Evolutionary conservation across 1,140 invertebrate species (phyloP).

Genomic region (Cephus cinctus): DNA sequence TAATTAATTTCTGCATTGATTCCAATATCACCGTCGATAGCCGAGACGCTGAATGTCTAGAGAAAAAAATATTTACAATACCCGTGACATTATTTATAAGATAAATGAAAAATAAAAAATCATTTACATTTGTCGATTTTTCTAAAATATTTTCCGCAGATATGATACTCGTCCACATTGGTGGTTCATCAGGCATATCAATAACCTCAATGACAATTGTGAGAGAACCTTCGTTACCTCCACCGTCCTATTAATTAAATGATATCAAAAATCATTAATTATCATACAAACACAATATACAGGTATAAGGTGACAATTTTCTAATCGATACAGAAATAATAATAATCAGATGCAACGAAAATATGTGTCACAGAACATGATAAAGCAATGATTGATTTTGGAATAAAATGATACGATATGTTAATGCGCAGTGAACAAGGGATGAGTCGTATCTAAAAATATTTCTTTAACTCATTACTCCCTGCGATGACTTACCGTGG

Average conservation of each 20-base stretch:
- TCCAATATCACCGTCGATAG: conserved; percentile 60
- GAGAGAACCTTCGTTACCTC: conserved; percentile 47
- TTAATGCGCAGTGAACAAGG: too few species aligned
- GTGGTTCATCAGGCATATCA: conserved; percentile 55
- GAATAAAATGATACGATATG: too few species aligned
- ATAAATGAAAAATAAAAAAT: neutral
- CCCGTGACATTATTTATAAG: neutral
- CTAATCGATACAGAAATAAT: neutral
- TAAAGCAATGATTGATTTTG: too few species aligned
- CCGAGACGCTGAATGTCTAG: conserved; percentile 44
- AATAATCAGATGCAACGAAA: neutral
- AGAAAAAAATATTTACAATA: conserved; percentile 11
- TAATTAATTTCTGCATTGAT: conserved; percentile 57
- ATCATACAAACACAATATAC: neutral
- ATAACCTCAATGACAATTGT: conserved; percentile 55
- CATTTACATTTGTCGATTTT: conserved; percentile 41
- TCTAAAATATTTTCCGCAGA: conserved; percentile 56
- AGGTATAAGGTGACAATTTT: neutral
- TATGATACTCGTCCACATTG: conserved; percentile 56
- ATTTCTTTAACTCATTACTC: too few species aligned
- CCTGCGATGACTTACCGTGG: conserved; percentile 18
- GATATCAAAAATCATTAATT: conserved; percentile 9
- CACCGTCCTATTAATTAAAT: conserved; percentile 44
- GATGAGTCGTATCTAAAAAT: too few species aligned
- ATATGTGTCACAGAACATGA: too few species aligned